phyloP scores from a whole-genome alignment of 2,113 vertebrate species.

The Romanogobio albipinnatus region DNA sequence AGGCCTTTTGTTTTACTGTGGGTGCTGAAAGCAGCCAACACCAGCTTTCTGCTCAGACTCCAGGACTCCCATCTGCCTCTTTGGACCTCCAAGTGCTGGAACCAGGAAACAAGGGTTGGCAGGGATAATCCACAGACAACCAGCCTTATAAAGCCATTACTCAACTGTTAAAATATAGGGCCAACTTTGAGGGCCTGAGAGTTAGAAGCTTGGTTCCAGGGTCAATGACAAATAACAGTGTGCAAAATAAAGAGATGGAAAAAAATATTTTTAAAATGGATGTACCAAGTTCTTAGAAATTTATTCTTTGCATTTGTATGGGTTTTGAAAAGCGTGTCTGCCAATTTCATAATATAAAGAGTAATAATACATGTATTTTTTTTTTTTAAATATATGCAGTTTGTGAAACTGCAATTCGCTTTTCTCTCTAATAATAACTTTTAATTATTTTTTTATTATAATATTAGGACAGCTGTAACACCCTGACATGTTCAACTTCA shows the following conservation, averaged over 20 bases:
- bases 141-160: slow-evolving; percentile 62
- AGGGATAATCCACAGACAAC: slow-evolving; percentile 61
- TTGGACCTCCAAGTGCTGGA: slow-evolving; percentile 52
- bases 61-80: slow-evolving; percentile 63
- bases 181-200: slow-evolving; percentile 51
- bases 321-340: neutral
- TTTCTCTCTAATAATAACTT: neutral
- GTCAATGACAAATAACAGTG: neutral
- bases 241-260: neutral
- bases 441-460: neutral
- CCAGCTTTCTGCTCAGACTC: slow-evolving; percentile 65
- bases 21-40: slow-evolving; percentile 62
- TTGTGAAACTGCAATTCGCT: too few relatives aligned
- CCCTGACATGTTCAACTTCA: neutral
- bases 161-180: slow-evolving; percentile 40
- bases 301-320: neutral
- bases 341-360: neutral
- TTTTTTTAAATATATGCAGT: too few relatives aligned
- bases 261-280: neutral
- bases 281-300: neutral
- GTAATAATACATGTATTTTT: neutral
- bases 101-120: slow-evolving; percentile 70
- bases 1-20: slow-evolving; percentile 54
- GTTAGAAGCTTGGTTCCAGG: neutral
- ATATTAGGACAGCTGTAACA: neutral